Evolutionary conservation across 2,888 invertebrate genomes (phyloP).

Genomic region (Mechanitis messenoides): DNA sequence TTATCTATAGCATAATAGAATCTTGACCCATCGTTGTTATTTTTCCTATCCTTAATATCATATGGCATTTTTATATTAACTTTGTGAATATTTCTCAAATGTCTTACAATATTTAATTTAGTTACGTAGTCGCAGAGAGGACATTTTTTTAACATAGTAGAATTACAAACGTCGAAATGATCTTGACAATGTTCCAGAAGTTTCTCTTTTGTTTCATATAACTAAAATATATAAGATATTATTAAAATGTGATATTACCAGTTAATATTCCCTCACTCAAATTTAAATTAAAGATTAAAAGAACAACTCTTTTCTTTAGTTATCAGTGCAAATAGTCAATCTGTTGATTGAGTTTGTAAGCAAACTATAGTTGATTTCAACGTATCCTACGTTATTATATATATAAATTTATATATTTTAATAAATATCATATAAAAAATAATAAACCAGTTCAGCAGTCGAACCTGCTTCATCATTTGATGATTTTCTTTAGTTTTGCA

Average conservation of each 20-base stretch:
- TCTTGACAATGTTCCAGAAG: slow-evolving; percentile 50
- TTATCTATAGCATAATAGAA: slow-evolving; percentile 45
- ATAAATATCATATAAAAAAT: too few relatives aligned
- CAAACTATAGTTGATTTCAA: too few relatives aligned
- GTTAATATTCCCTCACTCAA: too few relatives aligned
- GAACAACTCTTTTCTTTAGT: too few relatives aligned
- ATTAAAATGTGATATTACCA: background rate
- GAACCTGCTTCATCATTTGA: too few relatives aligned
- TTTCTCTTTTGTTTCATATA: slow-evolving; percentile 50
- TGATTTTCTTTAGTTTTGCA: too few relatives aligned
- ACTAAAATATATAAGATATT: slow-evolving; percentile 38
- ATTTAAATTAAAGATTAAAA: too few relatives aligned
- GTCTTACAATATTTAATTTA: slow-evolving; percentile 35
- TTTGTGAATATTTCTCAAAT: slow-evolving; percentile 42
- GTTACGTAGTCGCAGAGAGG: slow-evolving; percentile 54
- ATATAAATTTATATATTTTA: too few relatives aligned
- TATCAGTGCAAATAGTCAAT: too few relatives aligned
- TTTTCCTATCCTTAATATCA: slow-evolving; percentile 38
- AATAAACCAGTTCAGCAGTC: too few relatives aligned
- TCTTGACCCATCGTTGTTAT: slow-evolving; percentile 36
- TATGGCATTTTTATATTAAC: slow-evolving; percentile 39
- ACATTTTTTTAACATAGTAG: slow-evolving; percentile 52
- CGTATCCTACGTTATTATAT: too few relatives aligned
- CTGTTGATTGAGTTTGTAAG: too few relatives aligned
- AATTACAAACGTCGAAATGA: slow-evolving; percentile 56